Evolutionary conservation across 2,888 invertebrate species (phyloP), one percentile per base, ranked within the genome.

Genomic region (Leptinotarsa peninsularis): DNA sequence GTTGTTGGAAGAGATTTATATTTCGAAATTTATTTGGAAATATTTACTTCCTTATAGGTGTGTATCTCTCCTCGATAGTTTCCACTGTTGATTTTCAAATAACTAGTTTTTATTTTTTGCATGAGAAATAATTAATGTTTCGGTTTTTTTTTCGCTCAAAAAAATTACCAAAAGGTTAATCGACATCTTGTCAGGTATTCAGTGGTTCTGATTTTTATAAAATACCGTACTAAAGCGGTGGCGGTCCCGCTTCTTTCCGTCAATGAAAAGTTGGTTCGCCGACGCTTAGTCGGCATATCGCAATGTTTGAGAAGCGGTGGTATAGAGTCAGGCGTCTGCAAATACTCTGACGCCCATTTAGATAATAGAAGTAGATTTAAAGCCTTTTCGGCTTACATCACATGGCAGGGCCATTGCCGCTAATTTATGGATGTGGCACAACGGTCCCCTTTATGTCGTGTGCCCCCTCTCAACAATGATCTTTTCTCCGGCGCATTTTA

Each of bases 351-450:
- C 86, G 84, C 86, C 86, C 87, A 87, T 87, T 87, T 87, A 87
- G 87, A 87, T 87, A 87, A 86, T 86, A 87, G 85, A 85, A 86
- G 86, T 85, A 86, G 87, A 87, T 87, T 87, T 86, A 87, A 84
- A 83, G 86, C 86, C 84, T 86, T 87, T 86, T 86, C 86, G 86
- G 86, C 85, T 86, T 85, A 86, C 84, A 77, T 87, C 86, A 87
- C 86, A 86, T 84, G 85, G 83, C 85, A 54, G 85, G 81, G 82
- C 84, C 84, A 82, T 84, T 84, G 82, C 81, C 77, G 76, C 83
- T 86, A 87, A 87, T 87, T 87, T 87, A 87, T 87, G 85, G 85
- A 84, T 86, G 85, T 85, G 82, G 84, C 82, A 73, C 74, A 75
- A 82, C 81, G 81, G 82, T 82, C 77, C 82, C 82, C 84, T 79